Percentiles rank a stretch among this genome's conserved stretches.
Conservation (phyloP, 2,888 invertebrate genomes). For the Acronicta alni region DNA sequence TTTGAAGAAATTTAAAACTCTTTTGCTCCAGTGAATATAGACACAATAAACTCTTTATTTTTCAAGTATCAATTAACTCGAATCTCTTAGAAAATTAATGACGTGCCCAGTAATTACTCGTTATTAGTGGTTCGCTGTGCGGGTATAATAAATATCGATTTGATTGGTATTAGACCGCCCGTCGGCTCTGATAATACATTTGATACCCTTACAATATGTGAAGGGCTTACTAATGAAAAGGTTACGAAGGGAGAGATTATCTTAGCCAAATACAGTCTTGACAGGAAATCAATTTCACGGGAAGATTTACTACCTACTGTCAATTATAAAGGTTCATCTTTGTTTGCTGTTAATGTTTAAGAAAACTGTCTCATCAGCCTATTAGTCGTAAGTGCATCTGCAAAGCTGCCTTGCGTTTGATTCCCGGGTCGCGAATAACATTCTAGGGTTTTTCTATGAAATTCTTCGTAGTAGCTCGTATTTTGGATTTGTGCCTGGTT, state of each 20-base stretch:
- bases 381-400: too few relatives aligned
- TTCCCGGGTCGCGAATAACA: too few relatives aligned
- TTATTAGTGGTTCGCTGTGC: constrained; percentile 32
- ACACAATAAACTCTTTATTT: neutral
- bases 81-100: constrained; percentile 31
- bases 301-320: constrained; percentile 15
- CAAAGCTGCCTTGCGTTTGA: too few relatives aligned
- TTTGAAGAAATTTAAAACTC: neutral
- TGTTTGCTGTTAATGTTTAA: neutral
- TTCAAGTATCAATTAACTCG: constrained; percentile 14
- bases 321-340: constrained; percentile 2
- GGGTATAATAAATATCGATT: constrained; percentile 53
- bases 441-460: too few relatives aligned
- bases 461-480: too few relatives aligned
- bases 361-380: neutral
- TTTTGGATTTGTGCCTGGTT: too few relatives aligned
- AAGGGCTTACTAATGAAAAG: constrained; percentile 52
- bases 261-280: constrained; percentile 33
- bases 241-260: constrained; percentile 47
- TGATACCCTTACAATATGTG: constrained; percentile 54
- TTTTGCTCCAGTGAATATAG: neutral
- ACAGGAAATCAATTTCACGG: constrained; percentile 37
- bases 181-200: constrained; percentile 43
- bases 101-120: constrained; percentile 36
- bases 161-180: constrained; percentile 43